Evolutionary conservation across 92 coral and sea anemone genomes (phyloP).

Genomic region (Umimayanthus kanabou): DNA sequence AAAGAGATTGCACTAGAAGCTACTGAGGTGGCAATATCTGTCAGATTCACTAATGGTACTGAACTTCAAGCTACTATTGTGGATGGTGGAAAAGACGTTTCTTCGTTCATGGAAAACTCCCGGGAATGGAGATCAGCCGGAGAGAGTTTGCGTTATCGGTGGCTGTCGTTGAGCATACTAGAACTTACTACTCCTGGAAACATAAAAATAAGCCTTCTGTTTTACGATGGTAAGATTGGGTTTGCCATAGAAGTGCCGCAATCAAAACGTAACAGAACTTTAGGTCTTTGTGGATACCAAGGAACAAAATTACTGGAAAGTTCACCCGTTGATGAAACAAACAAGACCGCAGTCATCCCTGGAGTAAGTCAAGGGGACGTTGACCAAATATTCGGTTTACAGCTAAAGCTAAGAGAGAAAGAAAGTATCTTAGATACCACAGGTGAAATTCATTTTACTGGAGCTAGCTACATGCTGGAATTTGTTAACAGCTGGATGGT

Average conservation of each 20-base stretch:
- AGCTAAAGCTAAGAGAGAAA: constrained; percentile 29
- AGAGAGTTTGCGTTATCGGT: constrained; percentile 53
- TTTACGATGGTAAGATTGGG: constrained; percentile 60
- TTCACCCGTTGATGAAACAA: constrained; percentile 4
- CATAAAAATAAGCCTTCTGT: constrained; percentile 41
- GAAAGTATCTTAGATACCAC: constrained; percentile 30
- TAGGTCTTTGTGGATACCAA: constrained; percentile 56
- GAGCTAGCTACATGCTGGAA: constrained; percentile 67
- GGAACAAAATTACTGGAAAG: constrained; percentile 37
- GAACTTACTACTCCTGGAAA: constrained; percentile 49
- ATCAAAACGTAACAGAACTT: constrained; percentile 24
- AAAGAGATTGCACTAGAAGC: constrained; percentile 49
- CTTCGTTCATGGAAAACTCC: constrained; percentile 9
- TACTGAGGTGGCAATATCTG: constrained; percentile 3
- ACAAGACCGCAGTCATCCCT: not conserved
- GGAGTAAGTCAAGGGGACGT: constrained; percentile 42
- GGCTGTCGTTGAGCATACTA: constrained; percentile 54
- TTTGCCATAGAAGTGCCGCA: constrained; percentile 55
- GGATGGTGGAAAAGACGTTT: not conserved
- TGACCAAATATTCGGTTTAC: constrained; percentile 25
- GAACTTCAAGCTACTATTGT: constrained; percentile 16
- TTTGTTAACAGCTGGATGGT: constrained; percentile 36
- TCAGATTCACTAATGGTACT: constrained; percentile 1
- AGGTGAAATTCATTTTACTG: constrained; percentile 45
- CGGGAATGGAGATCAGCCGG: constrained; percentile 55